Percentiles rank a stretch among this genome's conserved stretches.
Evolutionary conservation across 92 coral and sea anemone genomes (phyloP).

Genomic region (Montipora capitata): DNA sequence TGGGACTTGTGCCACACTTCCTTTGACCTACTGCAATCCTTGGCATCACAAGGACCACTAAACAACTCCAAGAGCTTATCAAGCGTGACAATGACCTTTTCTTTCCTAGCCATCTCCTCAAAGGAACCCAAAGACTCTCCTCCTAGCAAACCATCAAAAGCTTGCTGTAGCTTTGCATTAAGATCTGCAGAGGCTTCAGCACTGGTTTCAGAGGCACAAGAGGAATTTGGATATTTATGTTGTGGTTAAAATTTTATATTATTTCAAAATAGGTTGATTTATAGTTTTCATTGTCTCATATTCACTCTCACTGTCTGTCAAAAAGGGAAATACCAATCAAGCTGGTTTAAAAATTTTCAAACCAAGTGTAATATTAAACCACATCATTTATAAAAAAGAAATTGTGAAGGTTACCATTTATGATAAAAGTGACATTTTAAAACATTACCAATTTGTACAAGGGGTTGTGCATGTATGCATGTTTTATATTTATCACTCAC

Average conservation of each 20-base stretch:
- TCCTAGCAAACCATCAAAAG: constrained; percentile 46
- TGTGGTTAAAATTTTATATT: neutral
- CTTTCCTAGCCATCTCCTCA: constrained; percentile 38
- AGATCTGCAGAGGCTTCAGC: constrained; percentile 14
- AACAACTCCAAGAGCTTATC: neutral
- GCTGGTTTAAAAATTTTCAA: neutral
- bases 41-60: constrained; percentile 18
- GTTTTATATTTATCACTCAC: constrained; percentile 33
- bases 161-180: constrained; percentile 26
- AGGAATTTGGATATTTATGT: constrained; percentile 34
- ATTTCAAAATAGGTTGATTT: no score
- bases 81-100: neutral
- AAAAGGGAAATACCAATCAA: constrained; percentile 25
- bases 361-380: neutral
- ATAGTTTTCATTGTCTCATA: no score
- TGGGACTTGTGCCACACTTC: constrained; percentile 35
- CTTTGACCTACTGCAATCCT: constrained; percentile 27
- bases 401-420: neutral
- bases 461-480: constrained; percentile 20
- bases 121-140: constrained; percentile 37
- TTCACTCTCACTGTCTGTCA: neutral
- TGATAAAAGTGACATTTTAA: neutral
- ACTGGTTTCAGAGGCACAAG: neutral
- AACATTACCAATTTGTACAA: neutral
- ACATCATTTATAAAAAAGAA: neutral